Conservation (phyloP, 2,797 vertebrate species). For the Myotis vivesi region DNA sequence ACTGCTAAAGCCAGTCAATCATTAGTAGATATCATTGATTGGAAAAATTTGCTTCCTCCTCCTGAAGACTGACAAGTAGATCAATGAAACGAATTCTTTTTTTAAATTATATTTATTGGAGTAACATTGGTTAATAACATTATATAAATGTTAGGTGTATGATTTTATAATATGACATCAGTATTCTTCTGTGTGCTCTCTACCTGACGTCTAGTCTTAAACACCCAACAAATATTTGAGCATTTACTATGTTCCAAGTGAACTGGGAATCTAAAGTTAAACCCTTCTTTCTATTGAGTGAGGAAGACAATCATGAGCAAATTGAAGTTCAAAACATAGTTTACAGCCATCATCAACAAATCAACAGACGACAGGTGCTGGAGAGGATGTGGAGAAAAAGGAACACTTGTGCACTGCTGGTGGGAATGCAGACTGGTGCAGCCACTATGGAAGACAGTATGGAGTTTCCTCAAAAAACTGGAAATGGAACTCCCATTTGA, state of each 20-base stretch:
- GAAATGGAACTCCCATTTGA: too few species aligned
- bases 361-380: too few species aligned
- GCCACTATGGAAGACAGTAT: too few species aligned
- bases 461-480: too few species aligned
- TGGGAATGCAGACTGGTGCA: too few species aligned
- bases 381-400: too few species aligned
- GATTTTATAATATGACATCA: neutral
- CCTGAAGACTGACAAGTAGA: slow-evolving; percentile 23
- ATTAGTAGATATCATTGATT: slow-evolving; percentile 42
- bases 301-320: neutral
- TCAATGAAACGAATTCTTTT: slow-evolving; percentile 9
- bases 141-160: neutral
- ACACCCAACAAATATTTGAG: neutral
- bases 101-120: neutral
- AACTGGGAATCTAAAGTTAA: neutral
- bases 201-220: neutral
- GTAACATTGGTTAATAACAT: neutral
- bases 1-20: slow-evolving; percentile 10
- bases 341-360: too few species aligned
- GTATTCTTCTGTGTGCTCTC: neutral
- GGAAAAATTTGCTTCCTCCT: slow-evolving; percentile 30
- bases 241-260: neutral
- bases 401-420: too few species aligned
- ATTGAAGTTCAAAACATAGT: neutral
- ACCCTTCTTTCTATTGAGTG: neutral